Percentiles rank a stretch among this genome's conserved stretches.
phyloP scores from a whole-genome alignment of 2,888 invertebrate genomes.

The Xiphydria camelus region DNA sequence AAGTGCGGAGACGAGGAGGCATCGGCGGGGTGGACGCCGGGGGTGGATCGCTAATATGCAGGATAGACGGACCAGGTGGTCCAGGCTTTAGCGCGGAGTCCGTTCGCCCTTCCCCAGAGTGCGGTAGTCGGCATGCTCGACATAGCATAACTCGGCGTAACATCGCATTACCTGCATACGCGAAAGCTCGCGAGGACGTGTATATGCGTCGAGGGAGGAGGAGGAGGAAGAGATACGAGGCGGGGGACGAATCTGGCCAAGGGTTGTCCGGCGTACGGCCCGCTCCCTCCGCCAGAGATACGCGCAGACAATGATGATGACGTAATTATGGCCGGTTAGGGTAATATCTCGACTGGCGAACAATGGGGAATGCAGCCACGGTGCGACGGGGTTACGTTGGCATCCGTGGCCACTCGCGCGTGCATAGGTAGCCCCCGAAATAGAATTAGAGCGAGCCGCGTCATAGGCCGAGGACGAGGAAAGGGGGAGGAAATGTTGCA shows the following conservation, averaged over 20 bases:
- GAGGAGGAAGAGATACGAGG: conserved; percentile 7
- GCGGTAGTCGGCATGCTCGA: conserved; percentile 40
- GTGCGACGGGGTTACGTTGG: neutral
- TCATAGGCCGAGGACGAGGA: neutral
- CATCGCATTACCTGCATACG: conserved; percentile 28
- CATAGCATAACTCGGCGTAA: conserved; percentile 43
- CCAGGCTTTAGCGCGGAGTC: conserved; percentile 9
- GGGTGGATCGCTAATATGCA: neutral
- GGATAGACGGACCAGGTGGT: conserved; percentile 24
- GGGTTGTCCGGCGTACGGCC: conserved; percentile 6
- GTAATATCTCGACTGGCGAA: conserved; percentile 44
- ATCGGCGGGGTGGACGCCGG: neutral
- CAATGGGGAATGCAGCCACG: too few species aligned
- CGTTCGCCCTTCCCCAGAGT: conserved; percentile 22
- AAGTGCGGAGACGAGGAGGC: neutral
- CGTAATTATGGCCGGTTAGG: conserved; percentile 51
- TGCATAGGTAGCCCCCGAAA: conserved; percentile 1
- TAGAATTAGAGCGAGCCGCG: conserved; percentile 10
- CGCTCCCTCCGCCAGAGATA: conserved; percentile 29
- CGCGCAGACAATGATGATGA: conserved; percentile 49
- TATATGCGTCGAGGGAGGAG: conserved; percentile 4
- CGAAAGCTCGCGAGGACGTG: neutral
- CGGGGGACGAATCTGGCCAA: neutral
- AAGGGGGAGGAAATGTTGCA: conserved; percentile 14
- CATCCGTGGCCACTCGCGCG: neutral